These are phyloP conservation scores for Fragum sueziense DNA, from an alignment of 2,888 invertebrate genomes.

Conservation along the genomic window DNA sequence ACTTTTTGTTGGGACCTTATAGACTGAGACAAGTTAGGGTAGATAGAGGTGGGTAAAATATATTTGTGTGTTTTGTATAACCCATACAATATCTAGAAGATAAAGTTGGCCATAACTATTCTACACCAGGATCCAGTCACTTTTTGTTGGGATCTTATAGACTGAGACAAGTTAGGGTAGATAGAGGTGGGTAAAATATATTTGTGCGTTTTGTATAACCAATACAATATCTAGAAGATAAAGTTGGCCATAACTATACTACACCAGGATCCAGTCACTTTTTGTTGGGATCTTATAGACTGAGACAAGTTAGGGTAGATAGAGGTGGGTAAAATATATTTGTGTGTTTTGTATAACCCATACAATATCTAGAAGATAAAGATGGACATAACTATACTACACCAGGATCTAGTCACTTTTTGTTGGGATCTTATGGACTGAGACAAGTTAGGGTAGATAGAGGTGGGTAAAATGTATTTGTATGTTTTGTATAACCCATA, in stretches of 20 bases:
- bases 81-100: too few species aligned
- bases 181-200: slow-evolving; percentile 50
- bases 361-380: too few species aligned
- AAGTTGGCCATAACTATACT: too few species aligned
- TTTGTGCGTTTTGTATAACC: too few species aligned
- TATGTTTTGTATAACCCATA: too few species aligned
- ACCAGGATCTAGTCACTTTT: slow-evolving; percentile 53
- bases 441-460: slow-evolving; percentile 63
- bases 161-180: slow-evolving; percentile 64
- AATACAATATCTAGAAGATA: too few species aligned
- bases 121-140: slow-evolving; percentile 49
- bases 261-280: not conserved
- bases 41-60: slow-evolving; percentile 41
- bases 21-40: slow-evolving; percentile 65
- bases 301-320: not conserved
- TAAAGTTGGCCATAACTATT: too few species aligned
- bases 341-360: too few species aligned
- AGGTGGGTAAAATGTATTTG: too few species aligned
- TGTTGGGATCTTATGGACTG: slow-evolving; percentile 64
- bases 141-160: slow-evolving; percentile 64
- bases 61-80: too few species aligned
- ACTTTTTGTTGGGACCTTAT: slow-evolving; percentile 61
- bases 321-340: not conserved
- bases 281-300: not conserved
- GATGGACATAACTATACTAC: slow-evolving; percentile 55